Base-by-base conservation (phyloP, 2,888 invertebrate genomes). In the Phengaris arion region DNA sequence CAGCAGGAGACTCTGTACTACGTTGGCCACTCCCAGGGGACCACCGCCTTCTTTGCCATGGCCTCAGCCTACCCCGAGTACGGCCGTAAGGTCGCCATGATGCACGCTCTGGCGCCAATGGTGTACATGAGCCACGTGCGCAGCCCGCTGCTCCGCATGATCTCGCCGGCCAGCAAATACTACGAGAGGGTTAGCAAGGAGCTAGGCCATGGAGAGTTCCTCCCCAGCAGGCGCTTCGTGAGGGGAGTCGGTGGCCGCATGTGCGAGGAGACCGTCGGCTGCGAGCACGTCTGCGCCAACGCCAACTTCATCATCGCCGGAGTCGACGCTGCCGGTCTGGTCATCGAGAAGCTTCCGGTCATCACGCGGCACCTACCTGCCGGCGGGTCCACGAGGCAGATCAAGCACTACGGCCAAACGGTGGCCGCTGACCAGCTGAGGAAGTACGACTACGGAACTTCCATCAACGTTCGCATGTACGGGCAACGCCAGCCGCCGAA, bases 281-380 rank as follows among this genome's bases (percentile, higher is more conserved):
- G 87, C 78, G 92, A 94, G 81, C 84, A 89, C 59, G 82, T 96
- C 7, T 96, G 96, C 84, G 90, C 94, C 75, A 94, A 95, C 83
- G 82, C 95, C 10, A 88, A 96, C 80, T 95, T 96, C 84, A 87
- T 96, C 46, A 88, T 96, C 77, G 91, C 92, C 76, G 86, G 87
- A n/a, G 95, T 95, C 70, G 97, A 97, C 72, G 10, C 87, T 95
- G 95, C 94, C 59, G 96, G 97, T 51, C 89, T 93, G 74, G 94
- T 94, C 87, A 86, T 95, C 79, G 95, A 95, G 79, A 83, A 86
- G 76, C 91, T 95, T n/a, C 94, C 94, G 4, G 92, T 94, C 2
- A 94, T 95, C 78, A 83, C 94, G 75, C 85, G 83, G 22, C 94
- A 95, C 83, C 83, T 93, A 68, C 95, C 95, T 0, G 94, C 95